Evolutionary conservation across 2,797 vertebrate species (phyloP), one percentile per base, ranked within the genome.

Genomic region (Picus viridis): DNA sequence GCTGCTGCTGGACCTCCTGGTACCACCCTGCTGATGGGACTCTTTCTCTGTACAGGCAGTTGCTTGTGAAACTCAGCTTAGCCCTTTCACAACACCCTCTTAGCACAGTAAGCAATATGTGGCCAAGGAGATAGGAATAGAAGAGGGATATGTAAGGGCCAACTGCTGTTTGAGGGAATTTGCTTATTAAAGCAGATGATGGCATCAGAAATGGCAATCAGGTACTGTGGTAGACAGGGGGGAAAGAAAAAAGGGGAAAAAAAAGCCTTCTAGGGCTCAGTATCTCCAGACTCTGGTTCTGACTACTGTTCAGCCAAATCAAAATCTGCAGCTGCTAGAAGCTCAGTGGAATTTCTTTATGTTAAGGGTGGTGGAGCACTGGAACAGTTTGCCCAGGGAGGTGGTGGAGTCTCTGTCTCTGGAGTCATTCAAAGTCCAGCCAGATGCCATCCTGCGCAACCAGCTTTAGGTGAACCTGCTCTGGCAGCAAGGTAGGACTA

Each of bases 151-250:
- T 84, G 79, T 71, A 76, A 91, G 68, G 39, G 71, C 56, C 1
- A 2, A 92, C 71, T 86, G 68, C 78, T 88, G 29, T 94, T 91
- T 9, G 20, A 88, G 51, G 71, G 86, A 86, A 90, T 96, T 77
- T 83, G 30, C 51, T 74, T 92, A 79, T 83, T 90, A 80, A 84
- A 82, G 61, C 27, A 71, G 64, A 68, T 68, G 26, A 74, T 57
- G 64, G 61, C 68, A 67, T 47, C 54, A 86, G 74, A 92, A 90
- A 81, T 14, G 70, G 73, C 54, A 78, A 86, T 64, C n/a, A 47
- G 19, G 41, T 61, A 29, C 41, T 82, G 27, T 26, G 72, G 58
- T 16, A 63, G 59, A 29, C 6, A 63, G 26, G 24, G 39, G 39
- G 39, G 39, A 34, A 34, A 34, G 34, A 34, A 34, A 34, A 34